phyloP scores from a whole-genome alignment of 1,140 invertebrate genomes.

The Heliothis subflexa region DNA sequence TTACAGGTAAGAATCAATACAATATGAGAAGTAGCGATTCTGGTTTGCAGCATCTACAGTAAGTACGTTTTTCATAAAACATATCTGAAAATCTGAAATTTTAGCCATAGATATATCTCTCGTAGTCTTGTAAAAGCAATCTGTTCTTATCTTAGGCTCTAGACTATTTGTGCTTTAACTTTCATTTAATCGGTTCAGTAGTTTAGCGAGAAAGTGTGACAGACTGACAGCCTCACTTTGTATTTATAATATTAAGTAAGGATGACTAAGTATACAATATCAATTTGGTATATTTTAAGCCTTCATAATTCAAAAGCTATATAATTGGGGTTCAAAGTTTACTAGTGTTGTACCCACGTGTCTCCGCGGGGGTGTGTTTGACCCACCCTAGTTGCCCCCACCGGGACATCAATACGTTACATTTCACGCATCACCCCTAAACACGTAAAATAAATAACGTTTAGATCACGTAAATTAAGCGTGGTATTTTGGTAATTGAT shows the following conservation, averaged over 20 bases:
- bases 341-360: conserved; percentile 25
- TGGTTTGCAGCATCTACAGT: background rate
- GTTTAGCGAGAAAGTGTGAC: too few relatives aligned
- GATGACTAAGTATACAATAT: too few relatives aligned
- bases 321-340: background rate
- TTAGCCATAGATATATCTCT: too few relatives aligned
- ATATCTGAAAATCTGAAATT: too few relatives aligned
- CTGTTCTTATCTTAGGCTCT: background rate
- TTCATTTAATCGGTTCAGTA: too few relatives aligned
- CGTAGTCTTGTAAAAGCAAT: too few relatives aligned
- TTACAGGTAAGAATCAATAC: background rate
- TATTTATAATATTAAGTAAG: too few relatives aligned
- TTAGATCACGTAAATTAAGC: background rate
- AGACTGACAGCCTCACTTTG: too few relatives aligned
- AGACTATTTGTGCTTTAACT: background rate
- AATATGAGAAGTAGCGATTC: background rate
- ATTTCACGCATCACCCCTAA: background rate
- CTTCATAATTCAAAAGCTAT: too few relatives aligned
- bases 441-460: too few relatives aligned
- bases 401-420: conserved; percentile 17
- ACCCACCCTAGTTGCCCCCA: background rate
- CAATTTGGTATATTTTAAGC: too few relatives aligned
- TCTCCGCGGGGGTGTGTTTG: conserved; percentile 37
- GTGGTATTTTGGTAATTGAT: background rate
- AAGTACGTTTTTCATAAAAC: background rate